A percentile compares a stretch with the other conserved stretches of the same genome.
Conservation (phyloP, 2,888 invertebrate genomes). For the Lasioglossum malachurum region DNA sequence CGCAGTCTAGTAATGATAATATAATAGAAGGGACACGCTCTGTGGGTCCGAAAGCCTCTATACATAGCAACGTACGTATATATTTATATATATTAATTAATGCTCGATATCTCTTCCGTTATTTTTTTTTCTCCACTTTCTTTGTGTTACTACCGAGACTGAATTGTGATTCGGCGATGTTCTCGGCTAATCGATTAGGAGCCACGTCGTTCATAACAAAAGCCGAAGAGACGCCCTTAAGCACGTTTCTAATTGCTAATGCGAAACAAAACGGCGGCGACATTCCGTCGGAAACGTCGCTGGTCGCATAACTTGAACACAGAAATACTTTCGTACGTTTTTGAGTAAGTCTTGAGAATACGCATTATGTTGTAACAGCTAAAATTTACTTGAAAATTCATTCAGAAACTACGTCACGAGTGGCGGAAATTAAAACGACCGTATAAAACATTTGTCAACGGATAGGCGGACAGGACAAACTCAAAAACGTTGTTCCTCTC, state of each 20-base stretch:
- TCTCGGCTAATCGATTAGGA: conserved; percentile 32
- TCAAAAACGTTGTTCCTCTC: conserved; percentile 15
- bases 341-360: background rate
- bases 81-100: conserved; percentile 38
- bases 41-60: conserved; percentile 35
- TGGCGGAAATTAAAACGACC: background rate
- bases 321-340: conserved; percentile 9
- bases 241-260: conserved; percentile 29
- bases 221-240: conserved; percentile 1
- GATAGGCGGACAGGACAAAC: conserved; percentile 8
- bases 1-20: conserved; percentile 10
- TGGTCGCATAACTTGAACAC: conserved; percentile 38
- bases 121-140: background rate
- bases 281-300: conserved; percentile 46
- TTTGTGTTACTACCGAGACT: conserved; percentile 29
- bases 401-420: background rate
- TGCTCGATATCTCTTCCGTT: conserved; percentile 12
- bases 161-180: conserved; percentile 28
- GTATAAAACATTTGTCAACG: conserved; percentile 24
- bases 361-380: background rate
- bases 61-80: conserved; percentile 26
- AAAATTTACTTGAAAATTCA: background rate
- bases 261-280: conserved; percentile 3
- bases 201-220: conserved; percentile 39
- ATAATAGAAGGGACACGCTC: conserved; percentile 39